These are phyloP conservation scores for Ethmia dodecea DNA, from an alignment of 2,888 invertebrate genomes.

Conservation along the genomic window DNA sequence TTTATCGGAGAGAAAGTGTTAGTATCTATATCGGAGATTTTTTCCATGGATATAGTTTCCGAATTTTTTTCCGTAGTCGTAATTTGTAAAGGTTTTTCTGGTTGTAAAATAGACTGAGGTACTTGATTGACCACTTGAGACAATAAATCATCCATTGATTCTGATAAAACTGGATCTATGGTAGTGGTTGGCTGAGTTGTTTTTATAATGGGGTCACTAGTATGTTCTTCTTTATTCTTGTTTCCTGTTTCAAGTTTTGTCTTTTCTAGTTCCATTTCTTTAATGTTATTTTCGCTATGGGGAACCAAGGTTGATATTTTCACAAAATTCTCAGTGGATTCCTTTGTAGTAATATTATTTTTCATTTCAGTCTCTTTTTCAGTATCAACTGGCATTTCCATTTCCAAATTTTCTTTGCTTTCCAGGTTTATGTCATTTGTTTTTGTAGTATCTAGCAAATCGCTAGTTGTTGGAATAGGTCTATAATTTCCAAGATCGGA, in stretches of 20 bases:
- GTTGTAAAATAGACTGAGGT: slow-evolving; percentile 35
- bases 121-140: slow-evolving; percentile 63
- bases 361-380: slow-evolving; percentile 28
- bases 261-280: slow-evolving; percentile 5
- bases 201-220: slow-evolving; percentile 13
- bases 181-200: slow-evolving; percentile 42
- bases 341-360: slow-evolving; percentile 15
- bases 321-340: slow-evolving; percentile 43
- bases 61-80: slow-evolving; percentile 29
- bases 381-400: slow-evolving; percentile 49
- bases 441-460: slow-evolving; percentile 47
- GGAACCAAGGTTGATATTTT: slow-evolving; percentile 64
- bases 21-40: too few species aligned
- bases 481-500: slow-evolving; percentile 59
- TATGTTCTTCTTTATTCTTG: slow-evolving; percentile 23
- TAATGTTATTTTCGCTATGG: slow-evolving; percentile 22
- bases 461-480: slow-evolving; percentile 51
- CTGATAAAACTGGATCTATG: slow-evolving; percentile 59
- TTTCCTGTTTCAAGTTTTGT: neutral
- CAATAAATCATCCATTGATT: slow-evolving; percentile 67
- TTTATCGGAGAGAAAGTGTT: too few species aligned
- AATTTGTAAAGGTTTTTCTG: slow-evolving; percentile 19
- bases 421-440: slow-evolving; percentile 42
- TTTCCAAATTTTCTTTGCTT: slow-evolving; percentile 63
- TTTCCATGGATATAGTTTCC: slow-evolving; percentile 26